A percentile compares a stretch with the other conserved stretches of the same genome.
Evolutionary conservation across 1,140 invertebrate genomes (phyloP).

Genomic region (Ceratina calcarata): DNA sequence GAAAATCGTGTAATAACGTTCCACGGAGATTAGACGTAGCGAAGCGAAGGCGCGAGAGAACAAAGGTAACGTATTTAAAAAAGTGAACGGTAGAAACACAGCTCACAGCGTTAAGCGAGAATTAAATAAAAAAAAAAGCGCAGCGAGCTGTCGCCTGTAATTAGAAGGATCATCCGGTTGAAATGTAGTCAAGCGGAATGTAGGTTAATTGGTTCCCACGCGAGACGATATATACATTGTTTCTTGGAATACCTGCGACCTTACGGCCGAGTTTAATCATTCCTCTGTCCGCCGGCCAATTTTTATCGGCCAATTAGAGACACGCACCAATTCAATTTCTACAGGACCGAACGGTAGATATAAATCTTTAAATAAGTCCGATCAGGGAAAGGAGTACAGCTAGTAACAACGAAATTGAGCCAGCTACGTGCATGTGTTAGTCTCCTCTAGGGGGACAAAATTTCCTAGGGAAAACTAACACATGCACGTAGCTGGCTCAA

Average conservation of each 20-base stretch:
- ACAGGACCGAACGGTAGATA: constrained; percentile 11
- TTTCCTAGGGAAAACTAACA: no score
- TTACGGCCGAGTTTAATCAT: constrained; percentile 3
- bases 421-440: no score
- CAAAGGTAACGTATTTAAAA: not conserved
- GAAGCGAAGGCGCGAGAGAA: not conserved
- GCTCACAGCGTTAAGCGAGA: constrained; percentile 1
- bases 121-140: constrained; percentile 37
- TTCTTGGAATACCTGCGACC: constrained; percentile 17
- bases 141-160: constrained; percentile 28
- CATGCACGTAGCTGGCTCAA: no score
- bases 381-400: no score
- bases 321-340: constrained; percentile 13
- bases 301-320: constrained; percentile 43
- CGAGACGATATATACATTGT: constrained; percentile 23
- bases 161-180: constrained; percentile 27
- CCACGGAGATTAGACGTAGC: not conserved
- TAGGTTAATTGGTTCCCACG: constrained; percentile 62
- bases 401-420: no score
- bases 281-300: constrained; percentile 12
- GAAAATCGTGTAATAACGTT: not conserved
- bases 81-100: not conserved
- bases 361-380: not conserved
- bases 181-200: constrained; percentile 43
- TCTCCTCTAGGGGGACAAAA: no score